Evolutionary conservation across 1,140 invertebrate species (phyloP), one percentile per base, ranked within the genome.

Genomic region (Reticulitermes speratus): DNA sequence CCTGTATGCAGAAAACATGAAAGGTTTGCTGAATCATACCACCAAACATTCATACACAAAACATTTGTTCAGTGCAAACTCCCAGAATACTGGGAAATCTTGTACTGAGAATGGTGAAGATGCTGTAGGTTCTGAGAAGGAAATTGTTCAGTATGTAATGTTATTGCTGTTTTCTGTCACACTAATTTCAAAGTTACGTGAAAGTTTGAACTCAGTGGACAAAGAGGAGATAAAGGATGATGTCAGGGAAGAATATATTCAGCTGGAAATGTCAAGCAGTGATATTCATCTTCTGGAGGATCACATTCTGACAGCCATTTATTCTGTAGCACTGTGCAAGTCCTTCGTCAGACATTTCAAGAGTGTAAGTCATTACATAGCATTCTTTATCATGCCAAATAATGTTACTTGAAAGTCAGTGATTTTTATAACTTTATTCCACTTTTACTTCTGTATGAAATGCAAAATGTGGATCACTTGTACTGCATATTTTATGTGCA

Each of bases 301-400:
- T n/a, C 65, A 75, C 14, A 25, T 75, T n/a, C 25, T 75, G 25
- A n/a, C n/a, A 11, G 65, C 25, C 7, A 8, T 30, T n/a, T 75
- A 75, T 75, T 75, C 65, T 25, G n/a, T 30, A 75, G 65, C 65
- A 75, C 8, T 75, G n/a, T 30, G n/a, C 14, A 25, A 75, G n/a
- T 75, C 65, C n/a, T 75, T 75, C 65, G n/a, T 14, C n/a, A 75
- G n/a, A 75, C 65, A 75, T 75, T 75, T n/a, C 65, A 75, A 75
- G 65, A 75, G 65, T 75, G 65, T 75, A 25, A 75, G 65, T 75
- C 16, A 19, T 2, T 16, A 48, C 19, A 75, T 75, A 30, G 9
- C 25, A 30, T 75, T n/a, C 65, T n/a, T n/a, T 55, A 0, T 55
- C 52, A 19, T 55, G 14, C 52, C 19, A 12, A 55, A 55, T 12